These are phyloP conservation scores for Steatocranus sp. DNA, from an alignment of 2,797 vertebrate genomes.

Conservation along the genomic window DNA sequence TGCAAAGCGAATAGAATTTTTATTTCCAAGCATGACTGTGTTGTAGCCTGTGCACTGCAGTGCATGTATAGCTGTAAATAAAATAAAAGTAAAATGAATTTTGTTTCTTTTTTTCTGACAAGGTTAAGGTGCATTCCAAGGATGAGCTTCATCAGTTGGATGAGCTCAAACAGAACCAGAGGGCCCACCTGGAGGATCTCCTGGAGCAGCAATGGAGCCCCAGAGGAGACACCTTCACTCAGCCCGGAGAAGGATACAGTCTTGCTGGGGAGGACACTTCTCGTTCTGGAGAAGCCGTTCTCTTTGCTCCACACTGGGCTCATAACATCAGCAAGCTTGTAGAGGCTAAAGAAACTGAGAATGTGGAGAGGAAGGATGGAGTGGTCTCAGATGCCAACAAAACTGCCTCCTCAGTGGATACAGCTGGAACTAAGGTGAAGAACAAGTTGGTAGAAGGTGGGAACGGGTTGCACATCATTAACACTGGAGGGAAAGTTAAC, in stretches of 20 bases:
- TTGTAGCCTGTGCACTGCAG: neutral
- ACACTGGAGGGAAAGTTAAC: constrained; percentile 17
- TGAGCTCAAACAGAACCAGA: constrained; percentile 77
- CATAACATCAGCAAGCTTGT: constrained; percentile 47
- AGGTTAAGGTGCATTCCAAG: constrained; percentile 67
- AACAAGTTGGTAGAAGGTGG: neutral
- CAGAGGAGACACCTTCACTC: constrained; percentile 64
- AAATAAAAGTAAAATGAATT: neutral
- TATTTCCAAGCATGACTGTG: neutral
- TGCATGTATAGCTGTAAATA: neutral
- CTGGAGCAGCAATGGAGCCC: constrained; percentile 65
- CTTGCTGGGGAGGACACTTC: constrained; percentile 18
- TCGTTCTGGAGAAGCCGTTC: constrained; percentile 19
- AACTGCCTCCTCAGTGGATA: constrained; percentile 18
- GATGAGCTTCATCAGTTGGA: constrained; percentile 76
- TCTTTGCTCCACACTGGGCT: constrained; percentile 52
- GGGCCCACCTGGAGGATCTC: constrained; percentile 66
- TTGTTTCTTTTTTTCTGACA: neutral
- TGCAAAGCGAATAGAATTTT: neutral
- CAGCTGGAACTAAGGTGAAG: constrained; percentile 3
- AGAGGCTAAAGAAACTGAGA: constrained; percentile 20
- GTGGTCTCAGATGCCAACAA: constrained; percentile 14
- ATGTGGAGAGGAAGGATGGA: neutral
- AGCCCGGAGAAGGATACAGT: constrained; percentile 47
- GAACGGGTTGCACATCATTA: constrained; percentile 12